Evolutionary conservation across 2,113 vertebrate species (phyloP).

Genomic region (Tamias sibiricus): DNA sequence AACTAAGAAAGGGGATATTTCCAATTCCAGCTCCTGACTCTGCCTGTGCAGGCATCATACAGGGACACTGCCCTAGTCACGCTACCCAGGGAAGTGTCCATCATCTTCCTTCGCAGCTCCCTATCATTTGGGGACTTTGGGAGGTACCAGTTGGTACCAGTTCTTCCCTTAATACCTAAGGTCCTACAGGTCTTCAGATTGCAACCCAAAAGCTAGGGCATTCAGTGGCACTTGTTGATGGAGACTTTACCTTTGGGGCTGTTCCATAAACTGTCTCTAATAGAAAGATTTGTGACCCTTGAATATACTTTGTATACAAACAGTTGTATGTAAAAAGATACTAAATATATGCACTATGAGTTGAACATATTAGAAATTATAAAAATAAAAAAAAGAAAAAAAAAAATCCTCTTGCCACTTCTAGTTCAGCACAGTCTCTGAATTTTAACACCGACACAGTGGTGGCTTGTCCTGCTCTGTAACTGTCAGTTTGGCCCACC

Average conservation of each 20-base stretch:
- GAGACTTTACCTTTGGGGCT: neutral
- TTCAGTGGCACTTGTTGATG: neutral
- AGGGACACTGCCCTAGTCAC: neutral
- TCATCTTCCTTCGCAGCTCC: neutral
- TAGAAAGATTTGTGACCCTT: neutral
- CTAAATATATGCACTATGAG: no score
- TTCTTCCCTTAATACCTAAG: neutral
- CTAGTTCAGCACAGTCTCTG: neutral
- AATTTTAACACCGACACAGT: neutral
- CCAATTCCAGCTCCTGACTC: neutral
- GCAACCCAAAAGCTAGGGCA: neutral
- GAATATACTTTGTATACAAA: no score
- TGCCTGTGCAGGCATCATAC: neutral
- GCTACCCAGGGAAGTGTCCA: neutral
- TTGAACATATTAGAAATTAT: no score
- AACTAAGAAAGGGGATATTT: neutral
- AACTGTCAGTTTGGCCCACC: rapidly evolving
- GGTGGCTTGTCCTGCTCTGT: neutral
- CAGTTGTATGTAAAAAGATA: no score
- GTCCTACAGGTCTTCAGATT: neutral
- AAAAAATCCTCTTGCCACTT: neutral
- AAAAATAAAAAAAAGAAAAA: no score
- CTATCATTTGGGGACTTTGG: neutral
- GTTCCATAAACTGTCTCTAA: neutral
- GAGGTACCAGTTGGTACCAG: neutral